A percentile compares a stretch with the other conserved stretches of the same genome.
Evolutionary conservation across 2,888 invertebrate genomes (phyloP).

Genomic region (Heliconius ethilla): DNA sequence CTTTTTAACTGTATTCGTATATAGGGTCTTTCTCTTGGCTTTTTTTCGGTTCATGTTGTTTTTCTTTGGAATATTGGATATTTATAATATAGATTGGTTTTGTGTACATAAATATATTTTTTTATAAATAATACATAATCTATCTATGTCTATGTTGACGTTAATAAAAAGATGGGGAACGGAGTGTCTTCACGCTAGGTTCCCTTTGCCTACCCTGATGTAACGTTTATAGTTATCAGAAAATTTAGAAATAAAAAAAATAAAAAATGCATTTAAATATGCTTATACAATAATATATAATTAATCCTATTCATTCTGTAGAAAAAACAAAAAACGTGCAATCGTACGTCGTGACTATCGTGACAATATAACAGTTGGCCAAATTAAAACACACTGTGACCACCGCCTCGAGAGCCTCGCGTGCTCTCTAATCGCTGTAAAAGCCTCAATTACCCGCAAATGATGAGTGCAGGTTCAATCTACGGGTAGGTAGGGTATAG

Average conservation of each 20-base stretch:
- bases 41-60: not conserved
- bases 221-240: too few relatives aligned
- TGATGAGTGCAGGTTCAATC: slow-evolving; percentile 66
- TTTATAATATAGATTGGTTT: not conserved
- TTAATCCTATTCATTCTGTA: slow-evolving; percentile 1
- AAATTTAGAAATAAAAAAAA: not conserved
- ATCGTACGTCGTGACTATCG: slow-evolving; percentile 41
- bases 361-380: slow-evolving; percentile 42
- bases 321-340: slow-evolving; percentile 33
- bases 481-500: slow-evolving; percentile 23
- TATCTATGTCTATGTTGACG: too few relatives aligned
- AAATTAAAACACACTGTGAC: slow-evolving; percentile 53
- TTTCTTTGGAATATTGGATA: not conserved
- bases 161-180: too few relatives aligned
- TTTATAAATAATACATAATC: too few relatives aligned
- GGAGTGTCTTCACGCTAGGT: too few relatives aligned
- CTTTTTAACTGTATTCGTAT: slow-evolving; percentile 16
- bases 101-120: too few relatives aligned
- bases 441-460: slow-evolving; percentile 73
- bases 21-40: not conserved
- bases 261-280: not conserved
- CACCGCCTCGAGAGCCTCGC: slow-evolving; percentile 64
- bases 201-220: too few relatives aligned
- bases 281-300: not conserved
- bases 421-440: slow-evolving; percentile 73